Percentiles rank a stretch among this genome's conserved stretches.
Evolutionary conservation across 2,797 vertebrate species (phyloP).

Genomic region (Centropyge bicolor): DNA sequence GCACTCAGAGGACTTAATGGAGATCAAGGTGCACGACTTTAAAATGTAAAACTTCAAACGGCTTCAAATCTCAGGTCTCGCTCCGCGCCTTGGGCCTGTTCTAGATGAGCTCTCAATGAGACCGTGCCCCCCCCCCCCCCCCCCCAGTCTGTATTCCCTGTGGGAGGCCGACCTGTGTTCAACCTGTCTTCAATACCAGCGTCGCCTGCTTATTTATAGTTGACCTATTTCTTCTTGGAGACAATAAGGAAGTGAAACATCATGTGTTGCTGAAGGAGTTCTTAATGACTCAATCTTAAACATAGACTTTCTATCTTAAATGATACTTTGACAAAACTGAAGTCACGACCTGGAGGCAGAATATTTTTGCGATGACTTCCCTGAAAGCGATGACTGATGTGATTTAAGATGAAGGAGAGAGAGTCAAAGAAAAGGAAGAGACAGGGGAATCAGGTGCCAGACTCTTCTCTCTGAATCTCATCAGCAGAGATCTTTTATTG

Average conservation of each 20-base stretch:
- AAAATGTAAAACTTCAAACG: slow-evolving; percentile 64
- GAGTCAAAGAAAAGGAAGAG: neutral
- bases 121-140: neutral
- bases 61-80: slow-evolving; percentile 32
- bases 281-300: neutral
- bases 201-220: slow-evolving; percentile 36
- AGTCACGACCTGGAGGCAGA: neutral
- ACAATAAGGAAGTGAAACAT: neutral
- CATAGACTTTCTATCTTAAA: slow-evolving; percentile 13
- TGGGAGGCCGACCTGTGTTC: slow-evolving; percentile 16
- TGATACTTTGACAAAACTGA: neutral
- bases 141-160: slow-evolving; percentile 1
- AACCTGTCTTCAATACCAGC: slow-evolving; percentile 10
- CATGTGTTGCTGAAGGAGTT: neutral
- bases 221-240: slow-evolving; percentile 21
- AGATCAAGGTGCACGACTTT: slow-evolving; percentile 51
- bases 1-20: slow-evolving; percentile 19
- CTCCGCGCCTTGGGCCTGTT: slow-evolving; percentile 36
- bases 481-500: neutral
- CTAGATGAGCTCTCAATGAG: slow-evolving; percentile 23
- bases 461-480: slow-evolving; percentile 5
- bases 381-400: neutral
- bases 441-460: neutral
- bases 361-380: neutral
- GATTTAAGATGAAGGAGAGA: neutral